These are phyloP conservation scores for Berghia stephanieae DNA, from an alignment of 1,140 invertebrate species.

Conservation along the genomic window DNA sequence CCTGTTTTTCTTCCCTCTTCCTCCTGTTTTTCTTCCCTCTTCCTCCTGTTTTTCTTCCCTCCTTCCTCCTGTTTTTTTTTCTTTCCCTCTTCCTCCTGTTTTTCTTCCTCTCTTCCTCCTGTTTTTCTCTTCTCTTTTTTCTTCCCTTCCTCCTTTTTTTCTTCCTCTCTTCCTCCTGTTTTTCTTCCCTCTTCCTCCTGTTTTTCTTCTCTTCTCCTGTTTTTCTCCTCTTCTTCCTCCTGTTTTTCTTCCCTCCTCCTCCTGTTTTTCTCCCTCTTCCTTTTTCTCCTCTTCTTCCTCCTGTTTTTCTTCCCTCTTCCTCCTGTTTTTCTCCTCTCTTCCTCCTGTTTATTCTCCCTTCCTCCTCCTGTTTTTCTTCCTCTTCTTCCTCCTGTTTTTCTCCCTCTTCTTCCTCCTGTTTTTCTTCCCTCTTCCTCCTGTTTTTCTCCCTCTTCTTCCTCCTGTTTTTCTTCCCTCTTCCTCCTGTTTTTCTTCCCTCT, in stretches of 20 bases:
- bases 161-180: neutral
- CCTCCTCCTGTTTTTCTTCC: neutral
- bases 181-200: neutral
- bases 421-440: no score
- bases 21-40: no score
- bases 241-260: neutral
- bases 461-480: neutral
- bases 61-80: no score
- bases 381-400: neutral
- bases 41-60: no score
- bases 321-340: neutral
- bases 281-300: neutral
- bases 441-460: slow-evolving; percentile 3
- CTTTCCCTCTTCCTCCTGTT: neutral
- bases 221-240: neutral
- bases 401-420: neutral
- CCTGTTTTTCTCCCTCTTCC: neutral
- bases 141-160: neutral
- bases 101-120: neutral
- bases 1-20: no score
- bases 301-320: neutral
- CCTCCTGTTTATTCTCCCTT: neutral
- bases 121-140: neutral
- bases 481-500: neutral
- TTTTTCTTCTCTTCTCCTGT: neutral